Base-by-base conservation (phyloP, 2,113 vertebrate species). In the Suncus etruscus region DNA sequence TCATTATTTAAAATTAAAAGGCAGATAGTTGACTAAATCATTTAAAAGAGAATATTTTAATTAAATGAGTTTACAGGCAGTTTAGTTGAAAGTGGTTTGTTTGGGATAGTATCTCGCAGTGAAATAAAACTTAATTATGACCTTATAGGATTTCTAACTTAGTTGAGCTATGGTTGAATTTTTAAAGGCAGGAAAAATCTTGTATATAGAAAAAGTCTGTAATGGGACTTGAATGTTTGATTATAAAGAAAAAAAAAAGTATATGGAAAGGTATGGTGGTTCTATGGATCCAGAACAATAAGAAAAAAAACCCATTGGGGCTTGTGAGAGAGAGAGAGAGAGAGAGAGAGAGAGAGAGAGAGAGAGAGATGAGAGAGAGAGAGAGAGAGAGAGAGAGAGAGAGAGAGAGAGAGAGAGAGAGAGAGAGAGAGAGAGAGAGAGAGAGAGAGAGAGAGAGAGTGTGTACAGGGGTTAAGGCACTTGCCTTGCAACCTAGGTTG, bases 1-100 rank as follows among this genome's bases (percentile, higher is more conserved):
- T 48, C 8, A 79, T 68, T 80, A 66, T 82, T 89, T 92, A 91
- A 80, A 69, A 70, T 69, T 8, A 83, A 81, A 85, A 87, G 92
- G 20, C 16, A 69, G 61, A 50, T 45, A 90, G 50, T 61, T 87
- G 51, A 48, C 29, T 24, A 79, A 63, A 80, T n/a, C 12, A 91
- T 74, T 85, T 27, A 88, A 85, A 78, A 48, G 15, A 15, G 18
- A 54, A 47, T 85, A 68, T 86, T 78, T 84, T 25, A 11, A 89
- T 78, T 29, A 24, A 63, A 54, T 69, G 51, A 89, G 70, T 51
- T 6, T 27, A 89, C 39, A 39, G 25, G 58, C 83, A 20, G 39
- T 80, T 94, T 90, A 29, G 20, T 8, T 3, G 31, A 89, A 69
- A 87, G 83, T 61, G 66, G 14, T 1, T 91, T 58, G 25, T 27